A percentile compares a stretch with the other conserved stretches of the same genome.
phyloP scores from a whole-genome alignment of 2,888 invertebrate genomes.

The Chrysotoxum bicinctum region DNA sequence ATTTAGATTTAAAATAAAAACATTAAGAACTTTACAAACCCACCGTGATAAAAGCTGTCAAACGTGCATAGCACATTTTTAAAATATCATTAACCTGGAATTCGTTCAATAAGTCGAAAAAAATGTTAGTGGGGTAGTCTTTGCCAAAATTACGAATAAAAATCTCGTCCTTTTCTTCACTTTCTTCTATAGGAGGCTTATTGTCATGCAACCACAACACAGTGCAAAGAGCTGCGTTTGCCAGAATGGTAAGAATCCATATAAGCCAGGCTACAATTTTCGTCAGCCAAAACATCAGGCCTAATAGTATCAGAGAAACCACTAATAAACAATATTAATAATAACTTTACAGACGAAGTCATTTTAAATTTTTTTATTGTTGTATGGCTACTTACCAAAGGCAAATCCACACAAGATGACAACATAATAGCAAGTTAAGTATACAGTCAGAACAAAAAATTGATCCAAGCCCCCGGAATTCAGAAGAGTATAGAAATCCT shows the following conservation, averaged over 20 bases:
- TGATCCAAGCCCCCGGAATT: background rate
- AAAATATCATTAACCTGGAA: background rate
- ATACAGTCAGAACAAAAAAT: background rate
- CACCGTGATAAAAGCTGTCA: background rate
- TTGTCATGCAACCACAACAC: background rate
- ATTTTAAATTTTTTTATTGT: background rate
- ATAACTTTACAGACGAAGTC: background rate
- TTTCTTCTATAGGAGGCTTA: background rate
- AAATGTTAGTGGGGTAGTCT: too few species aligned
- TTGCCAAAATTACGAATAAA: fast-evolving
- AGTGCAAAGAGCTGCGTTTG: background rate
- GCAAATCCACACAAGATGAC: background rate
- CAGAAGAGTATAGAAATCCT: background rate
- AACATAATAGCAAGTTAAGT: background rate
- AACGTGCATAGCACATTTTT: background rate
- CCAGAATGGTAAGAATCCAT: too few species aligned
- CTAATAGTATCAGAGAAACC: background rate
- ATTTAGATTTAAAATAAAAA: background rate
- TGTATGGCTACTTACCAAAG: background rate
- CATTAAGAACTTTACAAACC: background rate
- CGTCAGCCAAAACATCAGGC: background rate
- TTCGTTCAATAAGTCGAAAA: background rate
- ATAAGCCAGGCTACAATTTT: background rate
- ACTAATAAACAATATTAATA: background rate
- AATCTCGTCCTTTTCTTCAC: too few species aligned